These are phyloP conservation scores for Phrixothrix hirtus DNA, from an alignment of 2,888 invertebrate species.

Conservation along the genomic window DNA sequence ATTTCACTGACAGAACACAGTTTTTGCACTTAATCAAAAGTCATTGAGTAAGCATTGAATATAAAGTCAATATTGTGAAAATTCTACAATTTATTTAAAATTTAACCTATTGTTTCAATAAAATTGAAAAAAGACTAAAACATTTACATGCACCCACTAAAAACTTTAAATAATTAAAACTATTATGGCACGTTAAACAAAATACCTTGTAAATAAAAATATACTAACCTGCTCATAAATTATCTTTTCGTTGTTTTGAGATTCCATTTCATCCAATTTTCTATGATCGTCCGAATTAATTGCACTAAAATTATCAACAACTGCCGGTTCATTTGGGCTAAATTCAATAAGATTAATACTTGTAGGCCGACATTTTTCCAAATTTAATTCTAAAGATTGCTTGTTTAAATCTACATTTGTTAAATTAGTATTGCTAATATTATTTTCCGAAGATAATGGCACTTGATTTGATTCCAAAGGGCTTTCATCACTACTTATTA, in stretches of 20 bases:
- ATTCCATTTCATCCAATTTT: slow-evolving; percentile 50
- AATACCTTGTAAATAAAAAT: not conserved
- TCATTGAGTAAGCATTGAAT: too few species aligned
- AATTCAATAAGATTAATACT: slow-evolving; percentile 49
- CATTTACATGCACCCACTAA: too few species aligned
- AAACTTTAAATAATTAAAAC: too few species aligned
- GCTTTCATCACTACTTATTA: not conserved
- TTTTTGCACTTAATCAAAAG: too few species aligned
- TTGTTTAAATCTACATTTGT: too few species aligned
- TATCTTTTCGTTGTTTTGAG: slow-evolving; percentile 52
- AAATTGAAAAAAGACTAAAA: too few species aligned
- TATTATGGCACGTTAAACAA: not conserved
- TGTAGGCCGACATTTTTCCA: slow-evolving; percentile 33
- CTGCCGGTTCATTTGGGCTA: slow-evolving; percentile 37
- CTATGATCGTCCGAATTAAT: slow-evolving; percentile 46
- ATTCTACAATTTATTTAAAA: not conserved
- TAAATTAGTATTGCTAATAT: slow-evolving; percentile 1
- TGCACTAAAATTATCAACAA: slow-evolving; percentile 25
- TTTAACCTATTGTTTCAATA: not conserved
- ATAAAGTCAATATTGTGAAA: too few species aligned
- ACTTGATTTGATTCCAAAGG: too few species aligned
- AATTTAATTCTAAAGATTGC: slow-evolving; percentile 16
- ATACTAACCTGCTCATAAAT: slow-evolving; percentile 66
- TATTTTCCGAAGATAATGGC: not conserved
- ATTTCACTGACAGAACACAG: too few species aligned